Conservation (phyloP, 2,888 invertebrate species). For the Dolichomitus sp. region DNA sequence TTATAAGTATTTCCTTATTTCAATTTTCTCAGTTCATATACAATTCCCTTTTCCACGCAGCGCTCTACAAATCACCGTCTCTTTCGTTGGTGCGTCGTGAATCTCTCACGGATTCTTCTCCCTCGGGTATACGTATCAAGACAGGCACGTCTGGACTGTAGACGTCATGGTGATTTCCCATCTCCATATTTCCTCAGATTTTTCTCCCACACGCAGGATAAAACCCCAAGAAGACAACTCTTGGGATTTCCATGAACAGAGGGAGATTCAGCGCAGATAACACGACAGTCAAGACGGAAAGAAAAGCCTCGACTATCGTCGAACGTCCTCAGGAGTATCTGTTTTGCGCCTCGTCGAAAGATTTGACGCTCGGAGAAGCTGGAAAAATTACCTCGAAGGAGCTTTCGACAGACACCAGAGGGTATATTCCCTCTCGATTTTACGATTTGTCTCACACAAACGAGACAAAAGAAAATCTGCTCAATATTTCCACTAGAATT, state of each 20-base stretch:
- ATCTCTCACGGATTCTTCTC: not conserved
- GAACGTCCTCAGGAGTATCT: not conserved
- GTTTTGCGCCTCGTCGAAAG: not conserved
- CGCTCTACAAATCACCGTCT: constrained; percentile 3
- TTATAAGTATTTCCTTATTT: not conserved
- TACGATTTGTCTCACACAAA: not conserved
- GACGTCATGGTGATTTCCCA: not conserved
- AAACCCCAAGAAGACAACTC: not conserved
- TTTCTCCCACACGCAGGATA: not conserved
- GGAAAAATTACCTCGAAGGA: not conserved
- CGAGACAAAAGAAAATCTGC: not conserved
- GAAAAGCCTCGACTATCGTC: not conserved
- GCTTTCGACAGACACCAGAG: not conserved
- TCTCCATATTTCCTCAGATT: not conserved
- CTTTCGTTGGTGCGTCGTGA: not conserved
- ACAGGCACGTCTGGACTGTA: not conserved
- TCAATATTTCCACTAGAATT: not conserved
- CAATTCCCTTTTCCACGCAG: constrained; percentile 2
- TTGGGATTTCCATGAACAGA: not conserved
- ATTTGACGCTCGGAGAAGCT: not conserved
- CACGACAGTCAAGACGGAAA: not conserved
- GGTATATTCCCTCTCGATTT: not conserved
- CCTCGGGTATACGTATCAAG: constrained; percentile 10
- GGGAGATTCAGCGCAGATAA: not conserved
- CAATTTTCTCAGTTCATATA: not conserved